These are phyloP conservation scores for Podarcis raffonei DNA, from an alignment of 2,113 vertebrate genomes.

Conservation along the genomic window DNA sequence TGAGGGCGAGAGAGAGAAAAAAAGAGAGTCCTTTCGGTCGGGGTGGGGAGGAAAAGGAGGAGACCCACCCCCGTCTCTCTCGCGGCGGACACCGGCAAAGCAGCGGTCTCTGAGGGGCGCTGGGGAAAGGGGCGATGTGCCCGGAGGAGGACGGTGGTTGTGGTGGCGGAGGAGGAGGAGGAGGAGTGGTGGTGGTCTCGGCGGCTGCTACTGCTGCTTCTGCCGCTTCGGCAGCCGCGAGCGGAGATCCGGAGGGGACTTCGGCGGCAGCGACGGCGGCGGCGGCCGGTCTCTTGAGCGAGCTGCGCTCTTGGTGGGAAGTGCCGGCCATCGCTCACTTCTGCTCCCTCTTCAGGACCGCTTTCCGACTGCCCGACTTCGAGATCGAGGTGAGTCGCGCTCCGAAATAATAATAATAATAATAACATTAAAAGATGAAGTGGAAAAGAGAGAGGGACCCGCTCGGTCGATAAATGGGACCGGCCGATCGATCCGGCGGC, in stretches of 20 bases:
- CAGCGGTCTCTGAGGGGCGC: constrained; percentile 14
- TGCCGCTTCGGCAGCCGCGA: not conserved
- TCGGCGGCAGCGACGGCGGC: constrained; percentile 25
- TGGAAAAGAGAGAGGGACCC: not conserved
- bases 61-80: not conserved
- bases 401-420: too few relatives aligned
- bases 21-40: not conserved
- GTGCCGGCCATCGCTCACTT: constrained; percentile 97
- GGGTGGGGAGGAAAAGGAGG: not conserved
- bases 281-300: constrained; percentile 76
- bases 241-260: not conserved
- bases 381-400: constrained; percentile 91
- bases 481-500: not conserved
- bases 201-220: not conserved
- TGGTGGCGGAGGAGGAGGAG: constrained; percentile 3
- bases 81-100: constrained; percentile 30
- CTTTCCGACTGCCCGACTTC: constrained; percentile 94
- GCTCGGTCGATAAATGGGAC: constrained; percentile 19
- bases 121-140: constrained; percentile 66
- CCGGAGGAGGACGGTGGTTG: constrained; percentile 71
- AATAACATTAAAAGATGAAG: not conserved
- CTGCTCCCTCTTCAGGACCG: constrained; percentile 95
- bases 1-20: not conserved
- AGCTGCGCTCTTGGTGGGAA: constrained; percentile 97
- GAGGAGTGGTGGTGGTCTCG: constrained; percentile 31